Base-by-base conservation (phyloP, 1,140 invertebrate genomes). In the Platyscapa corneri region DNA sequence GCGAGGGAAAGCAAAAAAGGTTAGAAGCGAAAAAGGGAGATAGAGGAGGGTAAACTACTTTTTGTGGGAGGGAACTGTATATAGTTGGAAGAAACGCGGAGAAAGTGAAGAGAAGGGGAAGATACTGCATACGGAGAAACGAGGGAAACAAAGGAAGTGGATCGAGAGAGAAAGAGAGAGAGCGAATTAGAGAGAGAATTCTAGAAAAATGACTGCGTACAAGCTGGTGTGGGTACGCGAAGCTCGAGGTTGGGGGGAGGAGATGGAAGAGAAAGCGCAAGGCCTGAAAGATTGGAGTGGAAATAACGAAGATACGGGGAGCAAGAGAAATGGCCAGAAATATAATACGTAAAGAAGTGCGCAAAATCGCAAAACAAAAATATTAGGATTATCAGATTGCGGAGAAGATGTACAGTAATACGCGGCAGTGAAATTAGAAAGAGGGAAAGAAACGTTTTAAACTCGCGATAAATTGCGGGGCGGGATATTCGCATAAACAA, bases 201-300 rank as follows among this genome's bases (percentile, higher is more conserved):
- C 75, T 67, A 84, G 77, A 27, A 81, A 84, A 79, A 84, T 78
- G 81, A 74, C 86, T 87, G 53, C 32, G 49, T 46, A 46, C 42
- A 5, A 46, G 12, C 6, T 46, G 42, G 42, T 46, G 42, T 12
- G 12, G 42, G 42, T 64, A 46, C 64, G 14, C 14, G 42, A 74
- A 18, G 37, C 42, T 65, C 20, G 37, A 67, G 60, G n/a, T n/a
- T n/a, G n/a, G n/a, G n/a, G n/a, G n/a, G n/a, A n/a, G n/a, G n/a
- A 8, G 39, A 46, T 3, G 78, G 37, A 32, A 23, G 27, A 67
- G 32, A 27, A 80, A 65, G 67, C 42, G 23, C 49, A 16, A 53
- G 75, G 46, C 46, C 23, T 30, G 18, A 18, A 34, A 77, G 46
- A 53, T 42, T 34, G 8, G 67, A 42, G 37, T 42, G 20, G 42